Evolutionary conservation across 2,888 invertebrate genomes (phyloP).

Genomic region (Fragum sueziense): DNA sequence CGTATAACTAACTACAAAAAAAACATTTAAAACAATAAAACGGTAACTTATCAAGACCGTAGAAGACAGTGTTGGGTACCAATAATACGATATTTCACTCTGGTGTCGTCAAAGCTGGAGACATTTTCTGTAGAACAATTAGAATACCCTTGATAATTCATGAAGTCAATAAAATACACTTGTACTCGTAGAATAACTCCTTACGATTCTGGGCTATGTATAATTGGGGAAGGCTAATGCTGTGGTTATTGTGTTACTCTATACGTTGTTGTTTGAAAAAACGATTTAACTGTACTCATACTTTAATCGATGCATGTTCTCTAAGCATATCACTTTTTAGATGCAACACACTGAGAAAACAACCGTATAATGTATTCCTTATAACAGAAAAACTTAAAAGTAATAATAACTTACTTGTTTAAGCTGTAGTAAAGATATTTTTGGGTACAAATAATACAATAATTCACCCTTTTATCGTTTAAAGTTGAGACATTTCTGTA

Average conservation of each 20-base stretch:
- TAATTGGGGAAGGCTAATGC: too few relatives aligned
- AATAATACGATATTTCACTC: not conserved
- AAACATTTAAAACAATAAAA: too few relatives aligned
- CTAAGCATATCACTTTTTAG: too few relatives aligned
- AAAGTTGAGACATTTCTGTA: too few relatives aligned
- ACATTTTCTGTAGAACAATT: slow-evolving; percentile 4
- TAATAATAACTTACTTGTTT: not conserved
- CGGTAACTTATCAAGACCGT: not conserved
- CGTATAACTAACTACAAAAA: too few relatives aligned
- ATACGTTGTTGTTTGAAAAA: too few relatives aligned
- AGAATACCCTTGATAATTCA: slow-evolving; percentile 1
- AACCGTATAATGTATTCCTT: not conserved
- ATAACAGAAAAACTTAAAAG: not conserved
- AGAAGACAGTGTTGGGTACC: not conserved
- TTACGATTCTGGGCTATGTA: too few relatives aligned
- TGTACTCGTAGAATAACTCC: not conserved
- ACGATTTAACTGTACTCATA: too few relatives aligned
- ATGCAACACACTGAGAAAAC: not conserved
- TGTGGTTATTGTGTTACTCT: too few relatives aligned
- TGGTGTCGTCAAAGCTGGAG: not conserved
- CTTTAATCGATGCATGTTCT: too few relatives aligned
- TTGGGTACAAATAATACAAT: not conserved
- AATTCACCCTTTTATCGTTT: not conserved
- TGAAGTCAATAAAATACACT: not conserved
- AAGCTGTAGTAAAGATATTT: not conserved